Base-by-base conservation (phyloP, 2,888 invertebrate genomes). In the Dryococelus australis region DNA sequence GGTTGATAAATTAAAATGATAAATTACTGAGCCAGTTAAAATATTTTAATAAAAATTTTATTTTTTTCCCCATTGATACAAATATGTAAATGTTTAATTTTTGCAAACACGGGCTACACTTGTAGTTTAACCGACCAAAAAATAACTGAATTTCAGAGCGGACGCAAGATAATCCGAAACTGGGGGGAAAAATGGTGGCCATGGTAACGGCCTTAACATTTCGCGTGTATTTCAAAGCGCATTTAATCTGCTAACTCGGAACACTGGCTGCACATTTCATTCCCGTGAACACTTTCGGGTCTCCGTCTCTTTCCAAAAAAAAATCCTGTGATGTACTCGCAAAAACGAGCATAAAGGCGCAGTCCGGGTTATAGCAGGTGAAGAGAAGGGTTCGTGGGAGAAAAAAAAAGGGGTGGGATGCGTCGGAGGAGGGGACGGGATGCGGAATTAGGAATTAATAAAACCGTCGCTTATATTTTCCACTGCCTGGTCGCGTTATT, bases 401-500 rank as follows among this genome's bases (percentile, higher is more conserved):
- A 1, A 35, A n/a, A 16, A 65, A 65, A 65, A 65, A 65, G 65
- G 16, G 65, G 65, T 20, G 65, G 65, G 65, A 16, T 12, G 65
- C 13, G 51, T 51, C 51, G 51, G 51, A 35, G 35, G 35, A 35
- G 16, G 65, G n/a, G n/a, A 65, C 13, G 65, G 65, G 65, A 8
- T 65, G 65, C 24, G 83, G 83, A 83, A 83, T 83, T 83, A 83
- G 83, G 83, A 95, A 95, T 95, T 95, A 95, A 95, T 95, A 95
- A 95, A 95, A 95, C 95, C 95, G 95, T 95, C 95, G 95, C 94
- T 95, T 94, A 94, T 94, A 94, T 93, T 83, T 83, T 83, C 83
- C 83, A 83, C 83, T 83, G 35, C 43, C 83, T 83, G 83, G 83
- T 83, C 83, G 43, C 83, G 43, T 83, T 83, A 83, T 86, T 85